phyloP scores from a whole-genome alignment of 37 sponge, comb jelly and placozoan species.

The Lycopodina hypogea region DNA sequence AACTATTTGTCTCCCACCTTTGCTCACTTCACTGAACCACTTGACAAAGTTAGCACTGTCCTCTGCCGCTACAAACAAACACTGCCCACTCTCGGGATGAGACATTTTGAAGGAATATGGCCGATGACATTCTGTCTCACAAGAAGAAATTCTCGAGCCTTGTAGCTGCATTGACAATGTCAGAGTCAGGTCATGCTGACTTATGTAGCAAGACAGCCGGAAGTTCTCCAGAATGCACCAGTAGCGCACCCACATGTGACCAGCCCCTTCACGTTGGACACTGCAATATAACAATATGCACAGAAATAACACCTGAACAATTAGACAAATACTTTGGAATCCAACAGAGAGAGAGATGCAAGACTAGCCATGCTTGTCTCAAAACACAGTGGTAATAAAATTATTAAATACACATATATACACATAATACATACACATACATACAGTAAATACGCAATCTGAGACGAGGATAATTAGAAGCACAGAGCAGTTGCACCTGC shows the following conservation, averaged over 20 bases:
- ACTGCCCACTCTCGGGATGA: constrained; percentile 58
- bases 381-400: too few species aligned
- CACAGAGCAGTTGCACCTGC: too few species aligned
- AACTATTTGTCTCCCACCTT: constrained; percentile 42
- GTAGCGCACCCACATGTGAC: constrained; percentile 41
- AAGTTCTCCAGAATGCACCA: constrained; percentile 65
- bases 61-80: constrained; percentile 51
- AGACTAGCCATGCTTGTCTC: too few species aligned
- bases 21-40: constrained; percentile 55
- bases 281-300: background rate
- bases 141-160: constrained; percentile 53
- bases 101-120: constrained; percentile 56
- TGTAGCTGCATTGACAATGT: constrained; percentile 34
- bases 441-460: too few species aligned
- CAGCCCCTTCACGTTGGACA: constrained; percentile 47
- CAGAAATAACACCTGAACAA: too few species aligned
- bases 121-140: constrained; percentile 22
- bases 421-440: too few species aligned
- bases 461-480: too few species aligned
- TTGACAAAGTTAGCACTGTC: constrained; percentile 16
- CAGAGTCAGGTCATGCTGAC: constrained; percentile 39
- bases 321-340: too few species aligned
- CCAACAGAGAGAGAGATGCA: too few species aligned
- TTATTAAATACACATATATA: too few species aligned
- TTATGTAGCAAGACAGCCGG: constrained; percentile 39